Conservation (phyloP, 2,888 invertebrate species). For the Prosopocoilus inquinatus region DNA sequence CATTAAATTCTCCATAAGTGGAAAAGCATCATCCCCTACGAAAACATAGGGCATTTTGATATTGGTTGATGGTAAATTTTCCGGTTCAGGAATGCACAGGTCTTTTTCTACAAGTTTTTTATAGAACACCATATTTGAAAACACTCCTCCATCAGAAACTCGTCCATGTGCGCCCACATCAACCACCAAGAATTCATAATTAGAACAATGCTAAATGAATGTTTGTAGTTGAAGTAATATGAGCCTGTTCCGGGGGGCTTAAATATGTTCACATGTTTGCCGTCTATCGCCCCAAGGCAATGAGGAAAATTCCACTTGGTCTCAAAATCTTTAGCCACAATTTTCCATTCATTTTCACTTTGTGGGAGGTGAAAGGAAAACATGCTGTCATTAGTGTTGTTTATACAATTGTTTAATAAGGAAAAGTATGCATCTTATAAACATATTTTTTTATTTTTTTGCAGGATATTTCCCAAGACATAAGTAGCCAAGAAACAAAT, state of each 20-base stretch:
- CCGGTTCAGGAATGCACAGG: too few relatives aligned
- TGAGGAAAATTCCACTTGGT: conserved; percentile 26
- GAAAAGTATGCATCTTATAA: not conserved
- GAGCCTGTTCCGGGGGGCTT: conserved; percentile 19
- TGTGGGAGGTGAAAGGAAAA: conserved; percentile 5
- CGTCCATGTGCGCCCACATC: conserved; percentile 29
- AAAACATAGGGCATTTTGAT: too few relatives aligned
- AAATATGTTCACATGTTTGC: conserved; percentile 28
- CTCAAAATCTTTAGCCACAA: conserved; percentile 21
- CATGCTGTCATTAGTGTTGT: not conserved
- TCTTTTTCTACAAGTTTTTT: too few relatives aligned
- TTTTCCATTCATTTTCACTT: conserved; percentile 15
- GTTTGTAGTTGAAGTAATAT: conserved; percentile 2
- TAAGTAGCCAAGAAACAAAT: not conserved
- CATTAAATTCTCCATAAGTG: too few relatives aligned
- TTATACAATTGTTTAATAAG: too few relatives aligned
- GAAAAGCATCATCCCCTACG: too few relatives aligned
- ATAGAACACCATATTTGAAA: too few relatives aligned
- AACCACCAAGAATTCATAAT: conserved; percentile 22
- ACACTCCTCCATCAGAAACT: conserved; percentile 19
- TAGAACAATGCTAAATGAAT: not conserved
- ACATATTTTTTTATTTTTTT: not conserved
- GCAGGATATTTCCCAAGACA: not conserved
- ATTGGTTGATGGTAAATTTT: conserved; percentile 15
- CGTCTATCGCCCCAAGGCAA: conserved; percentile 27